phyloP scores from a whole-genome alignment of 2,113 vertebrate species.

The Ictalurus furcatus region DNA sequence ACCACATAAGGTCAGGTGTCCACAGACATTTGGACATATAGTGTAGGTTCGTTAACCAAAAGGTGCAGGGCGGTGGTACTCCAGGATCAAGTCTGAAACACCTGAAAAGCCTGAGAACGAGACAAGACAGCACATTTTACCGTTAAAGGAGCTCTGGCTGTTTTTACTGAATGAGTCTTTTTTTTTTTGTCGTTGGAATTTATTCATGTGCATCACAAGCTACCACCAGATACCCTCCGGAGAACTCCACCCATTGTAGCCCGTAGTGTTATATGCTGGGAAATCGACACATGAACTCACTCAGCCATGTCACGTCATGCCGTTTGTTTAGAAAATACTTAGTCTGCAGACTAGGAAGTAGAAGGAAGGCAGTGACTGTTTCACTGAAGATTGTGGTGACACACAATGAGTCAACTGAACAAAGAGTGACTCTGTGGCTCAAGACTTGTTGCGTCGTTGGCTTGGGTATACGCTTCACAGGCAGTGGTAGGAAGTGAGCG shows the following conservation, averaged over 20 bases:
- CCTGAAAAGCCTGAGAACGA: neutral
- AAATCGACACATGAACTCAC: neutral
- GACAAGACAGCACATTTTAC: neutral
- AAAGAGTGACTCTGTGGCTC: neutral
- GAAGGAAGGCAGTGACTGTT: neutral
- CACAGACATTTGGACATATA: neutral
- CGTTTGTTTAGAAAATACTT: neutral
- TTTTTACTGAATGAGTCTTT: neutral
- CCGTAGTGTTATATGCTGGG: neutral
- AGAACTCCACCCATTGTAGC: neutral
- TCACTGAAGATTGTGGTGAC: neutral
- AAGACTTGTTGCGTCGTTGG: neutral
- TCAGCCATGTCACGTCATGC: neutral
- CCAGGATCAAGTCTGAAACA: neutral
- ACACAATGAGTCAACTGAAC: neutral
- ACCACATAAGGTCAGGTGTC: neutral
- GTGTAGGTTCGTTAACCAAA: neutral
- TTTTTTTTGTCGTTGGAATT: neutral
- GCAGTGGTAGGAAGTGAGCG: slow-evolving; percentile 11
- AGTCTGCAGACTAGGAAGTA: slow-evolving; percentile 4
- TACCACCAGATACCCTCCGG: neutral
- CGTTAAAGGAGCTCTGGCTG: neutral
- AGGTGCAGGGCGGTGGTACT: neutral
- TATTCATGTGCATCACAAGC: neutral
- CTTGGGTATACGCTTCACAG: slow-evolving; percentile 18